Percentiles rank a stretch among this genome's conserved stretches.
These are phyloP conservation scores for Goniozus legneri DNA, from an alignment of 1,140 invertebrate species.

Conservation along the genomic window DNA sequence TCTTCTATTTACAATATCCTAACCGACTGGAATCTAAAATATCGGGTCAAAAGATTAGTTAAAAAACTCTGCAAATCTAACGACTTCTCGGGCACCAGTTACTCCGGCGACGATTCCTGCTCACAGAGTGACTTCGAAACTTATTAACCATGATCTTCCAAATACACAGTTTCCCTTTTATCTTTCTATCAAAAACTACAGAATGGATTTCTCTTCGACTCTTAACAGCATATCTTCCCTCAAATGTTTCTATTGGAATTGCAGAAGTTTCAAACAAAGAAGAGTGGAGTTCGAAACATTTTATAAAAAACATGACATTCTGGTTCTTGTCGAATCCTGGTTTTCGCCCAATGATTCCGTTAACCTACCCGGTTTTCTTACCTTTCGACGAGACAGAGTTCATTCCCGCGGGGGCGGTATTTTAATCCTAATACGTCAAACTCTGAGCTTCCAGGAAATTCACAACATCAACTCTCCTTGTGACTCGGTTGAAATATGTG, in stretches of 20 bases:
- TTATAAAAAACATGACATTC: neutral
- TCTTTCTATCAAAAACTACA: too few species aligned
- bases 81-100: too few species aligned
- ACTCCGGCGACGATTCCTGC: too few species aligned
- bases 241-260: conserved; percentile 2
- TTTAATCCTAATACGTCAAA: conserved; percentile 4
- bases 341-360: neutral
- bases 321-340: conserved; percentile 9
- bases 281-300: neutral
- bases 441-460: neutral
- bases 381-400: conserved; percentile 5
- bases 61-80: too few species aligned
- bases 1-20: too few species aligned
- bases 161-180: too few species aligned
- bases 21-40: too few species aligned
- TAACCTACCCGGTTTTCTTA: conserved; percentile 3
- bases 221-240: too few species aligned
- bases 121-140: too few species aligned
- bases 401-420: conserved; percentile 4
- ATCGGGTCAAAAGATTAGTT: too few species aligned
- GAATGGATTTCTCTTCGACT: too few species aligned
- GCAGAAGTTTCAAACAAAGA: conserved; percentile 1
- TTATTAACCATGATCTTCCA: too few species aligned
- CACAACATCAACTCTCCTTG: neutral
- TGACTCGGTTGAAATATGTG: neutral